Percentiles rank a stretch among this genome's conserved stretches.
These are phyloP conservation scores for Hylia prasina DNA, from an alignment of 2,113 vertebrate genomes.

Conservation along the genomic window DNA sequence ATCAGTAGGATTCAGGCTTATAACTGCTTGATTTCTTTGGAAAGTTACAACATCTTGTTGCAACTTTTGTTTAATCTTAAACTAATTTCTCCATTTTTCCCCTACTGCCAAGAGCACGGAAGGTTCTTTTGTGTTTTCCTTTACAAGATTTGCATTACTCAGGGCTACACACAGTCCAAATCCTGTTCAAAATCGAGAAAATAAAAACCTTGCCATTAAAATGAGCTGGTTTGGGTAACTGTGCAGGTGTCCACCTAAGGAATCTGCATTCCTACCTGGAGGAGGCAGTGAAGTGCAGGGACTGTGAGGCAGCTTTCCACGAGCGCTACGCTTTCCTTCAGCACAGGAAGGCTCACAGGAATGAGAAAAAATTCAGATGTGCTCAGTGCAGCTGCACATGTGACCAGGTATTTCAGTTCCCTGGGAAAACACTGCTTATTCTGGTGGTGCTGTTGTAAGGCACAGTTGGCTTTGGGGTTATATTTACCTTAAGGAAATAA, in stretches of 20 bases:
- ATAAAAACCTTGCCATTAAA: not conserved
- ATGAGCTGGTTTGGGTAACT: not conserved
- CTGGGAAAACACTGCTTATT: not conserved
- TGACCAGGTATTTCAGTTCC: constrained; percentile 52
- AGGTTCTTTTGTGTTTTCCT: not conserved
- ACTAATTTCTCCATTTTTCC: not conserved
- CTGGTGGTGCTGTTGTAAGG: not conserved
- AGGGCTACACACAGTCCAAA: not conserved
- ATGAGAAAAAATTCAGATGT: constrained; percentile 54
- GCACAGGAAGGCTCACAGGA: constrained; percentile 65
- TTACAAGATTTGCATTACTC: not conserved
- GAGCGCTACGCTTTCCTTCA: constrained; percentile 59
- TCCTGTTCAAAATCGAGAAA: not conserved
- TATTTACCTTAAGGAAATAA: not conserved
- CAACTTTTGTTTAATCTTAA: not conserved
- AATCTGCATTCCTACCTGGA: constrained; percentile 59
- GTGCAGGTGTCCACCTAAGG: constrained; percentile 61
- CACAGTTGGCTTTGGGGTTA: not conserved
- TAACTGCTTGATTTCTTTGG: not conserved
- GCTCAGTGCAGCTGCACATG: constrained; percentile 30
- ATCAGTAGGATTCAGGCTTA: not conserved
- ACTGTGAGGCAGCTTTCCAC: constrained; percentile 51
- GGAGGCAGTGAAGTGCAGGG: constrained; percentile 47
- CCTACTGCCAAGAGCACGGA: not conserved
- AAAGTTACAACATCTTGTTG: not conserved